These are phyloP conservation scores for Neoniphon sammara DNA, from an alignment of 2,797 vertebrate genomes.

Conservation along the genomic window DNA sequence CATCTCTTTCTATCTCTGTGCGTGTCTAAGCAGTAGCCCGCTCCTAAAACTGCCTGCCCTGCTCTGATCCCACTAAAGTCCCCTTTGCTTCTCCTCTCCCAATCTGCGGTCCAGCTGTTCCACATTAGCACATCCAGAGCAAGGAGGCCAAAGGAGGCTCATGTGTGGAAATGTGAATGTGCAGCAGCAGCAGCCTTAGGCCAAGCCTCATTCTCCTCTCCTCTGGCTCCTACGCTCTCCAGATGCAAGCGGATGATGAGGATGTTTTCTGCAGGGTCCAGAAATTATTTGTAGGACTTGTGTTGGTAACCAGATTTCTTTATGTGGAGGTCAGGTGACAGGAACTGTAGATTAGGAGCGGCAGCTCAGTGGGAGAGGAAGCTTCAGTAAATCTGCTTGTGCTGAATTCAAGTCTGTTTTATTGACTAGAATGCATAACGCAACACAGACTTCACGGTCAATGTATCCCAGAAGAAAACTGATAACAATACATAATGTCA, in stretches of 20 bases:
- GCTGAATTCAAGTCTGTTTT: slow-evolving; percentile 17
- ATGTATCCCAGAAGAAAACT: slow-evolving; percentile 3
- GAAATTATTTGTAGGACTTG: slow-evolving; percentile 37
- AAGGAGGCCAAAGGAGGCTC: slow-evolving; percentile 65
- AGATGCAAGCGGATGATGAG: slow-evolving; percentile 53
- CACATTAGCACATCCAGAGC: slow-evolving; percentile 81
- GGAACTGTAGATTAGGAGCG: slow-evolving; percentile 37
- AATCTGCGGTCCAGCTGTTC: slow-evolving; percentile 82
- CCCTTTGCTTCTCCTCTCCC: slow-evolving; percentile 63
- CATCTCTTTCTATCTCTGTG: slow-evolving; percentile 57
- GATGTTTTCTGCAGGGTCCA: slow-evolving; percentile 37
- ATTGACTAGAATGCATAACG: neutral
- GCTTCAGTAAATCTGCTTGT: slow-evolving; percentile 44
- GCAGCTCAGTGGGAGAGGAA: slow-evolving; percentile 25
- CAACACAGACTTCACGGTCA: neutral
- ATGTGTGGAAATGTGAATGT: slow-evolving; percentile 65
- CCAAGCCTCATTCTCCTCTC: slow-evolving; percentile 46
- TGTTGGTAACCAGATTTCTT: slow-evolving; percentile 55
- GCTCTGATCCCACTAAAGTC: slow-evolving; percentile 77
- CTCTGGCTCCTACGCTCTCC: slow-evolving; percentile 41
- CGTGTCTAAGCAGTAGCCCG: slow-evolving; percentile 71
- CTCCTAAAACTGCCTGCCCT: slow-evolving; percentile 62
- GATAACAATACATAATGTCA: neutral
- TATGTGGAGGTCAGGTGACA: slow-evolving; percentile 36
- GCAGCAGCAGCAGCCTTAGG: slow-evolving; percentile 54